These are phyloP conservation scores for Drosophila pachea DNA, from an alignment of 1,140 invertebrate species.

Conservation along the genomic window DNA sequence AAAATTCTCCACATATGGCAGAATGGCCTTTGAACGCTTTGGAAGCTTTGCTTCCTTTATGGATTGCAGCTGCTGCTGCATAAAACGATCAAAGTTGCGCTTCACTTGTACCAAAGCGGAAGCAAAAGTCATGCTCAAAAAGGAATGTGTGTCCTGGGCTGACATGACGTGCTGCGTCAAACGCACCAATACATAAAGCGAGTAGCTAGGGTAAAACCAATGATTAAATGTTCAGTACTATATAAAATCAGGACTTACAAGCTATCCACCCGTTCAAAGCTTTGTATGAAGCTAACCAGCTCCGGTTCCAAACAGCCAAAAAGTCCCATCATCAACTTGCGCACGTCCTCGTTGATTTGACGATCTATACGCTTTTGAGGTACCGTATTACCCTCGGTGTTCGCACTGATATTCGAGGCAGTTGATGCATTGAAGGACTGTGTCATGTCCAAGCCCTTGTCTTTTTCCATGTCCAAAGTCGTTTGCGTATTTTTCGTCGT, in stretches of 20 bases:
- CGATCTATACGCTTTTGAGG: slow-evolving; percentile 84
- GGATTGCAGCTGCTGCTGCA: slow-evolving; percentile 91
- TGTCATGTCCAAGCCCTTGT: slow-evolving; percentile 56
- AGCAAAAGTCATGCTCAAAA: slow-evolving; percentile 93
- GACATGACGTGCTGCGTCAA: slow-evolving; percentile 94
- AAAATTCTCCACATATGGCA: slow-evolving; percentile 95
- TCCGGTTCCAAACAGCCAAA: slow-evolving; percentile 93
- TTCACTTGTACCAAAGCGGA: slow-evolving; percentile 95
- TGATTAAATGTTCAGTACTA: slow-evolving; percentile 9
- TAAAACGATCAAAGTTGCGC: slow-evolving; percentile 95
- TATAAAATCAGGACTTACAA: slow-evolving; percentile 84
- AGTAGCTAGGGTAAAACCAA: slow-evolving; percentile 83
- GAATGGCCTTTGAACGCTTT: slow-evolving; percentile 90
- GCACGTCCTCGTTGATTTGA: slow-evolving; percentile 88
- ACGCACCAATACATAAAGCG: slow-evolving; percentile 93
- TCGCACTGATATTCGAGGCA: slow-evolving; percentile 44
- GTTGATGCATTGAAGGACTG: slow-evolving; percentile 50
- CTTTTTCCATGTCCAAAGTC: slow-evolving; percentile 79
- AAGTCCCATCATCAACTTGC: slow-evolving; percentile 91
- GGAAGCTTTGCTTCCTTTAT: slow-evolving; percentile 88
- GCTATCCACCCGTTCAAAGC: slow-evolving; percentile 92
- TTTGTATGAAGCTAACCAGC: slow-evolving; percentile 89
- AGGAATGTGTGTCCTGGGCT: slow-evolving; percentile 94
- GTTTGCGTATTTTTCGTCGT: slow-evolving; percentile 81
- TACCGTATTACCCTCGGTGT: slow-evolving; percentile 37